phyloP scores from a whole-genome alignment of 2,888 invertebrate genomes.

The Aporophyla lueneburgensis region DNA sequence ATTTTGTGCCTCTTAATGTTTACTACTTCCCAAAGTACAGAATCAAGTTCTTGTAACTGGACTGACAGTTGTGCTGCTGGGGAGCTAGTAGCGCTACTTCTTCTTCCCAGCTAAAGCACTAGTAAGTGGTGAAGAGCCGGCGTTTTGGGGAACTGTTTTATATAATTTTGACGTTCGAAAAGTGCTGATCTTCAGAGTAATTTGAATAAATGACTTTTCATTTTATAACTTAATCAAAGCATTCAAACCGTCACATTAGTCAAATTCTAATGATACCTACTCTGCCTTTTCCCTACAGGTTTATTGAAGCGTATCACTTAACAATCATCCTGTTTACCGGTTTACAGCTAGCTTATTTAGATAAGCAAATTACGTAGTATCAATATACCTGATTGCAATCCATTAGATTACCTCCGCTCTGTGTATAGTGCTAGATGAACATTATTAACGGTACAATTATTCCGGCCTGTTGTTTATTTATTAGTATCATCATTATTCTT shows the following conservation, averaged over 20 bases:
- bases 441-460: constrained; percentile 31
- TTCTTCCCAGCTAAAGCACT: too few species aligned
- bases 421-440: constrained; percentile 8
- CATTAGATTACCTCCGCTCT: constrained; percentile 35
- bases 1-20: too few species aligned
- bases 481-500: background rate
- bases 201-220: too few species aligned
- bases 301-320: constrained; percentile 30
- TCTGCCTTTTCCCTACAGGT: background rate
- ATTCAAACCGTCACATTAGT: background rate
- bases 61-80: too few species aligned
- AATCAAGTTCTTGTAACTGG: too few species aligned
- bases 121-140: too few species aligned
- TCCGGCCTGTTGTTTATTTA: constrained; percentile 18
- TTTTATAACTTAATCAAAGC: background rate
- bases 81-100: too few species aligned
- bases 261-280: background rate
- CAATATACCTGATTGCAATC: constrained; percentile 57
- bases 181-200: too few species aligned
- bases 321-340: constrained; percentile 43
- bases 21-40: too few species aligned
- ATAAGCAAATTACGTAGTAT: constrained; percentile 55
- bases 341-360: constrained; percentile 53
- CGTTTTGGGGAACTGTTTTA: too few species aligned
- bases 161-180: too few species aligned